Conservation (phyloP, 2,888 invertebrate species). For the Acrobasis repandana region DNA sequence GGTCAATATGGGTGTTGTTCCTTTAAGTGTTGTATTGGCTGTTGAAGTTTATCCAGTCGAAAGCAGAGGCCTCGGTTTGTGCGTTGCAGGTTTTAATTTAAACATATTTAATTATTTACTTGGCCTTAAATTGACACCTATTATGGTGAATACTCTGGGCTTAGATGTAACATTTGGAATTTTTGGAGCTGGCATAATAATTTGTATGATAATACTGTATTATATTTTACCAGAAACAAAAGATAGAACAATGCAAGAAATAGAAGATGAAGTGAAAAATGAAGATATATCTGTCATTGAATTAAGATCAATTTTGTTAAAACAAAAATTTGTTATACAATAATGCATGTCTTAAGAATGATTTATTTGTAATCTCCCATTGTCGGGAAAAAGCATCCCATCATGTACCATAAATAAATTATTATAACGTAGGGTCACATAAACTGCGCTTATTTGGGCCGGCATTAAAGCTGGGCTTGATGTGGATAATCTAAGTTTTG, state of each 20-base stretch:
- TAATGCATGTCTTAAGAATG: no score
- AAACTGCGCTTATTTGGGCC: no score
- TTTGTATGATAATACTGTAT: conserved; percentile 41
- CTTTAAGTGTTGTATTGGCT: conserved; percentile 40
- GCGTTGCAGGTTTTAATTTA: conserved; percentile 42
- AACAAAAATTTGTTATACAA: neutral
- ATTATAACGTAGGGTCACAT: no score
- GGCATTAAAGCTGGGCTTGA: no score
- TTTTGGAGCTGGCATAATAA: conserved; percentile 38
- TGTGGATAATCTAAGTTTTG: no score
- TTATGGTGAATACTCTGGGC: conserved; percentile 42
- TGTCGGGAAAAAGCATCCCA: no score
- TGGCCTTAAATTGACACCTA: conserved; percentile 45
- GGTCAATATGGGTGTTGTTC: conserved; percentile 42
- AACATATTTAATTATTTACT: conserved; percentile 39
- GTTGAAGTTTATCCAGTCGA: conserved; percentile 54
- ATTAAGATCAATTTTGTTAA: neutral
- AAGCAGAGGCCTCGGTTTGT: conserved; percentile 44
- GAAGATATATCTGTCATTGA: conserved; percentile 17
- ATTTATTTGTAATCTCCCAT: no score
- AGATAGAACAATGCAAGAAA: conserved; percentile 48
- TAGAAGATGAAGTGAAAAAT: conserved; percentile 46
- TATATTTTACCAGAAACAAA: conserved; percentile 52
- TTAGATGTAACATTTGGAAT: conserved; percentile 43
- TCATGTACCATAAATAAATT: no score